phyloP scores from a whole-genome alignment of 2,113 vertebrate species.

The Peromyscus californicus region DNA sequence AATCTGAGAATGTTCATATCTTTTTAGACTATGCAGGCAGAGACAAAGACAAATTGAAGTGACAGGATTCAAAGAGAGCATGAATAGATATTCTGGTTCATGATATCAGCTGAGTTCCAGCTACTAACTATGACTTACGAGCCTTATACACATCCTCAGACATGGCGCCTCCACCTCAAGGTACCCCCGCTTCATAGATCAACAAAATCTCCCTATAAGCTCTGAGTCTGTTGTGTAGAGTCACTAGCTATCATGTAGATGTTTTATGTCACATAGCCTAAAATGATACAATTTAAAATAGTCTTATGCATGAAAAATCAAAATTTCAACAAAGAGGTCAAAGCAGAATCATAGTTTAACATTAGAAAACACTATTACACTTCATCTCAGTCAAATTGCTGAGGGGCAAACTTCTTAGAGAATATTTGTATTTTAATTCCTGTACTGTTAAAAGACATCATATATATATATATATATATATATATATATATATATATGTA shows the following conservation, averaged over 20 bases:
- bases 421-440: not conserved
- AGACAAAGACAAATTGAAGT: not conserved
- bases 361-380: not conserved
- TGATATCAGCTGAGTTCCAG: not conserved
- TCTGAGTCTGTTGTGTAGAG: not conserved
- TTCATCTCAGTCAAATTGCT: not conserved
- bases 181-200: not conserved
- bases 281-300: not conserved
- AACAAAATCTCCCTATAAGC: not conserved
- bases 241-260: not conserved
- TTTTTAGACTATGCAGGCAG: not conserved
- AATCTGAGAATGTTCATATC: not conserved
- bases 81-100: not conserved
- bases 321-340: not conserved
- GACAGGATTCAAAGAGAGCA: not conserved
- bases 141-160: not conserved
- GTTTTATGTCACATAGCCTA: not conserved
- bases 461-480: not conserved
- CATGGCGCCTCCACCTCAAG: not conserved
- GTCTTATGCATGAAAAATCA: not conserved
- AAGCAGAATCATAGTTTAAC: not conserved
- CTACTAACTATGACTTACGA: not conserved
- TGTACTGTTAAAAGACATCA: not conserved
- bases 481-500: no score
- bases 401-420: not conserved